These are phyloP conservation scores for Cinclus mexicanus DNA, from an alignment of 2,113 vertebrate species.

Conservation along the genomic window DNA sequence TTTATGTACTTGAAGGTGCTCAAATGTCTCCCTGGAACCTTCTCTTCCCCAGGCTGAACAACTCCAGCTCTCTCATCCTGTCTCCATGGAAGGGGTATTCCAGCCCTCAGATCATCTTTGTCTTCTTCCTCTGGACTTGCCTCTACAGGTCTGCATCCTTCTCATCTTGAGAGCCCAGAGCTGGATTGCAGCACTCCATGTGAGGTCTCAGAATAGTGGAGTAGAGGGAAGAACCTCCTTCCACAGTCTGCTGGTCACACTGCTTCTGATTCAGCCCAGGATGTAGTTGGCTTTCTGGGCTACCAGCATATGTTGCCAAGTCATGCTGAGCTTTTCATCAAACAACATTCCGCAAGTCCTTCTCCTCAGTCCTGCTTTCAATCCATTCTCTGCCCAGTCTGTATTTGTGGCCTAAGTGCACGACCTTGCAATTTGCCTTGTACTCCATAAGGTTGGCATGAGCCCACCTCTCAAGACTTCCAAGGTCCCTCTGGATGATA, in stretches of 20 bases:
- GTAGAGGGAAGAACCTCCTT: not conserved
- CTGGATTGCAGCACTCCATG: not conserved
- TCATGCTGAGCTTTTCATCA: not conserved
- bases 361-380: not conserved
- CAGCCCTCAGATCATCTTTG: not conserved
- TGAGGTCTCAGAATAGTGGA: not conserved
- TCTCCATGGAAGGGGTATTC: not conserved
- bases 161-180: not conserved
- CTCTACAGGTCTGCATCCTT: not conserved
- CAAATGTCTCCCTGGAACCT: not conserved
- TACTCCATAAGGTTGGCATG: not conserved
- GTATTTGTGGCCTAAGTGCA: not conserved
- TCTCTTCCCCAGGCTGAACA: not conserved
- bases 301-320: not conserved
- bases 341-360: not conserved
- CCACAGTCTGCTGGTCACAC: not conserved
- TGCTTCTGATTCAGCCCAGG: not conserved
- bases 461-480: not conserved
- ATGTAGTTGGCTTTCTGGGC: not conserved
- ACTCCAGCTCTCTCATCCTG: not conserved
- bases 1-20: not conserved
- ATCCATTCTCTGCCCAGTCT: not conserved
- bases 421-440: not conserved
- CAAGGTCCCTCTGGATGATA: not conserved
- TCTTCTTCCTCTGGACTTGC: not conserved